Evolutionary conservation across 2,113 vertebrate species (phyloP), one percentile per base, ranked within the genome.

Genomic region (Fregata magnificens): DNA sequence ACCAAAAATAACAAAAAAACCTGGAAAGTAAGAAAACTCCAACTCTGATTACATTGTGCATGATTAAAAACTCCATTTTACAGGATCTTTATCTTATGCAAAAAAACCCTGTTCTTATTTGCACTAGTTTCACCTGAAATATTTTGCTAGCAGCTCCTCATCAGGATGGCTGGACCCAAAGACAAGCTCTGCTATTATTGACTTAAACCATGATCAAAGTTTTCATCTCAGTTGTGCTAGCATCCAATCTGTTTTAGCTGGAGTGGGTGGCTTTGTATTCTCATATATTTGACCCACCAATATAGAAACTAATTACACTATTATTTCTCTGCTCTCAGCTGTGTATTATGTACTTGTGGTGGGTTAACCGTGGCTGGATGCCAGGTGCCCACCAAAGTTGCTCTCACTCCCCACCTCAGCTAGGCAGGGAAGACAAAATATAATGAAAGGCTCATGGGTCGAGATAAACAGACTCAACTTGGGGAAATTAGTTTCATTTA

Each of bases 141-240:
- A 9, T 22, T 80, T 38, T 25, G 12, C 62, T 58, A 34, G 25
- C 38, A 66, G 42, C 24, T 79, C 36, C 32, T 25, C 0, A 0
- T 1, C 36, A 31, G 26, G n/a, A 13, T 10, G n/a, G 38, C 62
- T 49, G 76, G 56, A 45, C 25, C 47, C 32, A 18, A 45, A 22
- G 31, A 22, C 61, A 45, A 45, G 20, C 52, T 31, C 66, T 80
- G n/a, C n/a, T 59, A 5, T 3, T 49, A 28, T 0, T 14, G 59
- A 15, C 32, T 42, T 15, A 8, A 45, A 6, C 10, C 44, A 18
- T 0, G 2, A 5, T 5, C 65, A 7, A 4, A 10, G 53, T 29
- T 45, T 18, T 22, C 62, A 12, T 7, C 10, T 5, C 36, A 2
- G 50, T 55, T 42, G n/a, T 6, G 34, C 52, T 13, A 12, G 11